These are phyloP conservation scores for Pegea sp. DNA, from an alignment of 23 tunicate genomes.

Conservation along the genomic window DNA sequence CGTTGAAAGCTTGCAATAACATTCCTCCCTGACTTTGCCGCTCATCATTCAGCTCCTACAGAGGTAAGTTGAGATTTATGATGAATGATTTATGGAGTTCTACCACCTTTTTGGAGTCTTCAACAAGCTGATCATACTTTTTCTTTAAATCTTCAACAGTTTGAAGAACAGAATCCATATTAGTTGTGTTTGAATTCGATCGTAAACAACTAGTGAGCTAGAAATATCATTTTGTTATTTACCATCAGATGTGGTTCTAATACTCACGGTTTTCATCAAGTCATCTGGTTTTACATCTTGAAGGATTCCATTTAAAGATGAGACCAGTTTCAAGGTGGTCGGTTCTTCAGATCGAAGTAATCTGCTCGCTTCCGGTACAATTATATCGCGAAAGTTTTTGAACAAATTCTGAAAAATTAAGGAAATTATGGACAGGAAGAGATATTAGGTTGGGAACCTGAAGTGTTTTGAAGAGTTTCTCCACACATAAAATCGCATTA, in stretches of 20 bases:
- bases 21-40: slow-evolving; percentile 60
- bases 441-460: background rate
- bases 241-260: too few relatives aligned
- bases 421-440: background rate
- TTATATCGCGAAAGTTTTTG: slow-evolving; percentile 77
- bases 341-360: slow-evolving; percentile 74
- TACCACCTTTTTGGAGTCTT: too few relatives aligned
- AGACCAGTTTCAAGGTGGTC: slow-evolving; percentile 52
- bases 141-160: too few relatives aligned
- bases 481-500: too few relatives aligned
- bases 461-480: background rate
- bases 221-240: too few relatives aligned
- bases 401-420: slow-evolving; percentile 36
- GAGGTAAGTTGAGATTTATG: too few relatives aligned
- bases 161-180: background rate
- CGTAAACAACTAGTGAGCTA: too few relatives aligned
- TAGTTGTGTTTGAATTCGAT: background rate
- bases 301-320: slow-evolving; percentile 24
- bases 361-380: slow-evolving; percentile 79
- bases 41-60: too few relatives aligned
- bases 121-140: too few relatives aligned
- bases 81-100: too few relatives aligned
- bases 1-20: slow-evolving; percentile 75
- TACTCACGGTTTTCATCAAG: slow-evolving; percentile 44
- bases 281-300: slow-evolving; percentile 68